phyloP scores from a whole-genome alignment of 1,140 invertebrate species.

The Hylyphantes graminicola region DNA sequence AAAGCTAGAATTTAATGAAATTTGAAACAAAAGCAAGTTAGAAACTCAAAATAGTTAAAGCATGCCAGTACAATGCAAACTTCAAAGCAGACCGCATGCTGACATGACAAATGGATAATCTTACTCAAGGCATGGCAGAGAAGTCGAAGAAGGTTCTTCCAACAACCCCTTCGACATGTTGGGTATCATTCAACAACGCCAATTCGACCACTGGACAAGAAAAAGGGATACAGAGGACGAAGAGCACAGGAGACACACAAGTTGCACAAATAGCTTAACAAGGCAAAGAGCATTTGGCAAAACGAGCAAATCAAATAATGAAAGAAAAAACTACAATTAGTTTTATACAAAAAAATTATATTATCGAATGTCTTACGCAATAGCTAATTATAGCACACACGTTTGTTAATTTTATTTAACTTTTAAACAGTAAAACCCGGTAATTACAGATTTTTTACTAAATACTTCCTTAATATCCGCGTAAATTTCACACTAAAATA shows the following conservation, averaged over 20 bases:
- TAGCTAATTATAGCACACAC: background rate
- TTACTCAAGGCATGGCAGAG: slow-evolving; percentile 46
- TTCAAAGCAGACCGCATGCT: too few relatives aligned
- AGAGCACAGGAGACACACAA: slow-evolving; percentile 9
- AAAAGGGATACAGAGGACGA: slow-evolving; percentile 10
- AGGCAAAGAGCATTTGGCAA: background rate
- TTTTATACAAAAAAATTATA: background rate
- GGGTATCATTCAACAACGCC: slow-evolving; percentile 9
- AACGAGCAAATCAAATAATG: background rate
- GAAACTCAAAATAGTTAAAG: background rate
- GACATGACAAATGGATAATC: slow-evolving; percentile 2
- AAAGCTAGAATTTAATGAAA: slow-evolving; percentile 1
- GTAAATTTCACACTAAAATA: too few relatives aligned
- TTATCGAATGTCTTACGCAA: background rate
- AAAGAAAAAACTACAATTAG: background rate
- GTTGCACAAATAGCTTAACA: background rate
- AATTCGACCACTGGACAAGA: slow-evolving; percentile 13
- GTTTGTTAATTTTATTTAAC: too few relatives aligned
- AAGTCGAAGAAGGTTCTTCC: slow-evolving; percentile 16
- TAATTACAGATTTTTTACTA: too few relatives aligned
- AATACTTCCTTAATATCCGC: too few relatives aligned
- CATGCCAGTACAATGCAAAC: background rate
- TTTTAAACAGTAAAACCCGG: too few relatives aligned
- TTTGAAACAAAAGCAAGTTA: slow-evolving; percentile 17
- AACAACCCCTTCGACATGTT: slow-evolving; percentile 15